phyloP scores from a whole-genome alignment of 2,113 vertebrate species.

The Paedocypris sp. region DNA sequence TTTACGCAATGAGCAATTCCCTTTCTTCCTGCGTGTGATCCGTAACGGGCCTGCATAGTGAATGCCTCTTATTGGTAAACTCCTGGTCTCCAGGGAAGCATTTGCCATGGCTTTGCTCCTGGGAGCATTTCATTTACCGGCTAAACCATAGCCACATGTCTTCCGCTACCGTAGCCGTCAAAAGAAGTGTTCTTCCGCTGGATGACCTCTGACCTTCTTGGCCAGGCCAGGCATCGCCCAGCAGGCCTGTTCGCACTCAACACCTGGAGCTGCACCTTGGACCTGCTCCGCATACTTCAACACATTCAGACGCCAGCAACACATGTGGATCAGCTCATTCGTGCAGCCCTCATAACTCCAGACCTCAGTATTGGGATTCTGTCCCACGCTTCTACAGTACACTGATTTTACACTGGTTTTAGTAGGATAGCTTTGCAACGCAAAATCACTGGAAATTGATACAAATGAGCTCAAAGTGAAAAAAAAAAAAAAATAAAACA shows the following conservation, averaged over 20 bases:
- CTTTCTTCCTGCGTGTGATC: not conserved
- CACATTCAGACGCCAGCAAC: not conserved
- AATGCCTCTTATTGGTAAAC: not conserved
- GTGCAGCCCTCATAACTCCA: not conserved
- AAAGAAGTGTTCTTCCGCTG: slow-evolving; percentile 47
- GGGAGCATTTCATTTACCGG: slow-evolving; percentile 39
- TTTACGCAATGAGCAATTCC: not conserved
- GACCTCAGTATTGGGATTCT: not conserved
- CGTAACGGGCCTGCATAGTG: not conserved
- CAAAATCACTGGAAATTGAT: no score
- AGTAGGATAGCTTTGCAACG: no score
- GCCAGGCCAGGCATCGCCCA: slow-evolving; percentile 26
- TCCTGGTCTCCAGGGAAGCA: slow-evolving; percentile 16
- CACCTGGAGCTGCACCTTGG: slow-evolving; percentile 33
- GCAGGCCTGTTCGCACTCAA: slow-evolving; percentile 37
- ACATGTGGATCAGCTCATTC: not conserved
- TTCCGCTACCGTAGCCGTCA: slow-evolving; percentile 45
- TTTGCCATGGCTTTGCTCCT: not conserved
- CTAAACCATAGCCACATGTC: slow-evolving; percentile 57
- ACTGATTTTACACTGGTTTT: not conserved
- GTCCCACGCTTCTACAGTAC: not conserved
- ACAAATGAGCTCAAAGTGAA: no score
- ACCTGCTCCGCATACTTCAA: not conserved
- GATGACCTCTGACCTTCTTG: slow-evolving; percentile 39
- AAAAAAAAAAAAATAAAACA: no score